phyloP scores from a whole-genome alignment of 2,888 invertebrate species.

The Spisula subtruncata region DNA sequence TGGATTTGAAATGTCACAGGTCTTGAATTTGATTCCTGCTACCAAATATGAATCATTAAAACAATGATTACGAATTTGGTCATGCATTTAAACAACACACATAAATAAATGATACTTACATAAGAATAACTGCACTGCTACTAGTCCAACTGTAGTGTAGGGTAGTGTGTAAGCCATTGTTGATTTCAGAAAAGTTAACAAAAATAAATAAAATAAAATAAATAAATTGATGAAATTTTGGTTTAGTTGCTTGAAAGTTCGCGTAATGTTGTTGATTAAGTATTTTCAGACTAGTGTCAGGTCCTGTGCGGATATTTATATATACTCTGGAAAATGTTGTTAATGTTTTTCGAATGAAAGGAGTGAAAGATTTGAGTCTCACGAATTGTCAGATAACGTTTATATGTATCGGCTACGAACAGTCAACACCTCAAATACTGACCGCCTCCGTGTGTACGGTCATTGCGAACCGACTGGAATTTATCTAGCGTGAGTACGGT shows the following conservation, averaged over 20 bases:
- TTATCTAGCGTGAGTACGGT: too few species aligned
- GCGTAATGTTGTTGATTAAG: neutral
- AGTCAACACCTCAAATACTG: neutral
- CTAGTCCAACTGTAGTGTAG: neutral
- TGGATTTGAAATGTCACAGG: too few species aligned
- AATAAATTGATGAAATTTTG: conserved; percentile 3
- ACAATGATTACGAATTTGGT: too few species aligned
- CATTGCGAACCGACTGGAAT: neutral
- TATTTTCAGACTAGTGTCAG: neutral
- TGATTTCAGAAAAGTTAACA: neutral
- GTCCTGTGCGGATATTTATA: neutral
- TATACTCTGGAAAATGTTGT: neutral
- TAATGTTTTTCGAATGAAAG: conserved; percentile 39
- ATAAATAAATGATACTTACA: neutral
- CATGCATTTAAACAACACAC: neutral
- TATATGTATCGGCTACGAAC: neutral
- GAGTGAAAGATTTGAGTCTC: conserved; percentile 5
- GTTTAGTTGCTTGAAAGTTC: neutral
- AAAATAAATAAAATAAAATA: neutral
- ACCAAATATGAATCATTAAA: too few species aligned
- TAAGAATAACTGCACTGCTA: neutral
- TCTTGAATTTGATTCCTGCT: too few species aligned
- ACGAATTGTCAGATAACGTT: conserved; percentile 39
- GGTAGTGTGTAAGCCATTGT: neutral
- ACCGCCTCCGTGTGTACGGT: neutral